These are phyloP conservation scores for Pseudopodoces humilis DNA, from an alignment of 2,113 vertebrate species.

Conservation along the genomic window DNA sequence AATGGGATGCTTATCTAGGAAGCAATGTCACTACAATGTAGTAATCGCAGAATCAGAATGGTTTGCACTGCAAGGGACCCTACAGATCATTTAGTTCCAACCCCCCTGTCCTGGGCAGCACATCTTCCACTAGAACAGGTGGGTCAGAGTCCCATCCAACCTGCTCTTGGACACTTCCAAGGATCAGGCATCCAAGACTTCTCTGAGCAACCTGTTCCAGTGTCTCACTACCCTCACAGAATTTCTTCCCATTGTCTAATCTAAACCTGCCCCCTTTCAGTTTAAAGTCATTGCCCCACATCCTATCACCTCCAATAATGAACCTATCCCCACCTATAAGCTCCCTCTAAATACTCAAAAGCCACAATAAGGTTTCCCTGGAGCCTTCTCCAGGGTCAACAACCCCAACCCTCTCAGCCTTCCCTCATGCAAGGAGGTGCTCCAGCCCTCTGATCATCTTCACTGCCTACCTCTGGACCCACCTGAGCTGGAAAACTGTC, in stretches of 20 bases:
- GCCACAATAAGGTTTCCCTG: neutral
- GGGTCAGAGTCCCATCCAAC: neutral
- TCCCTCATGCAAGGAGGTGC: neutral
- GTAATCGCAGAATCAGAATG: neutral
- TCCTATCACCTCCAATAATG: neutral
- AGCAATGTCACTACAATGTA: neutral
- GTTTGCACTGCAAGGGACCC: neutral
- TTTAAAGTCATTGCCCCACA: neutral
- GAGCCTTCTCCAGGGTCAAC: neutral
- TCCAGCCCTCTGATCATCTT: neutral
- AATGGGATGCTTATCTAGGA: neutral
- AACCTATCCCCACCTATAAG: neutral
- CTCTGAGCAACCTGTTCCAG: neutral
- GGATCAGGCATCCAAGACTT: neutral
- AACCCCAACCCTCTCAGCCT: neutral
- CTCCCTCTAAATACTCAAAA: neutral
- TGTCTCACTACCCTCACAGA: neutral
- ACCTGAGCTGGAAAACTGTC: neutral
- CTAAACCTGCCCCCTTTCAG: neutral
- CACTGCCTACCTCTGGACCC: neutral
- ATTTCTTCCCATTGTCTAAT: neutral
- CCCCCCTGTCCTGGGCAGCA: accelerated
- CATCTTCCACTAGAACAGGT: neutral
- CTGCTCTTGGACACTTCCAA: neutral
- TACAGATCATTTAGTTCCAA: neutral